Conservation (phyloP, 2,888 invertebrate genomes). For the Pomacea canaliculata region DNA sequence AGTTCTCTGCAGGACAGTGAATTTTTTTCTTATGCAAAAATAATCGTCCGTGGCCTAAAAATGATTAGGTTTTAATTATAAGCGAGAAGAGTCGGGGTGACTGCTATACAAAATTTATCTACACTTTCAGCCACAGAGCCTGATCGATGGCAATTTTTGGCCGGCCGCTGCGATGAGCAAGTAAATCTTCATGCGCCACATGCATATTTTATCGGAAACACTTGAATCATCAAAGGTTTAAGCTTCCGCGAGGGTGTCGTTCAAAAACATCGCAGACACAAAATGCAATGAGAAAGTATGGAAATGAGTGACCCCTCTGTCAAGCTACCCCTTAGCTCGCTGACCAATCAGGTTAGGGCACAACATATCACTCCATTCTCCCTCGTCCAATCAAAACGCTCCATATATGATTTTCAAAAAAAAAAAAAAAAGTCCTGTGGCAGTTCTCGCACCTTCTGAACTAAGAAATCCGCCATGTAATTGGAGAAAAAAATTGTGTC, state of each 20-base stretch:
- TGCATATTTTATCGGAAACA: constrained; percentile 16
- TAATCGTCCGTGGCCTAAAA: no score
- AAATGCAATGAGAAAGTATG: constrained; percentile 3
- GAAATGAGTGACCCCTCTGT: constrained; percentile 1
- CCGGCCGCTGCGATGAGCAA: constrained; percentile 1
- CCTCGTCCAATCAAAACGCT: constrained; percentile 6
- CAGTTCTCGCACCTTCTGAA: constrained; percentile 3
- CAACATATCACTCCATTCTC: constrained; percentile 4
- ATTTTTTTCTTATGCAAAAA: no score
- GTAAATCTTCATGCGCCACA: constrained; percentile 1
- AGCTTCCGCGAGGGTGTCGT: not conserved
- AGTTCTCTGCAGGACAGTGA: no score
- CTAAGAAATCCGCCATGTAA: constrained; percentile 8
- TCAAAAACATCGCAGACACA: not conserved
- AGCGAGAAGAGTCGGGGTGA: no score
- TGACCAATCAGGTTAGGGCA: constrained; percentile 5
- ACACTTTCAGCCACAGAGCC: no score
- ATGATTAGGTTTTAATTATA: no score
- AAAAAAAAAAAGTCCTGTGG: no score
- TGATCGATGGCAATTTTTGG: not conserved
- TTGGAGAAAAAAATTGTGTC: constrained; percentile 12
- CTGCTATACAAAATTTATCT: no score
- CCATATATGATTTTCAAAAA: no score
- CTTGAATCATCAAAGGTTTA: constrained; percentile 13
- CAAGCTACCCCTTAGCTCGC: not conserved